phyloP scores from a whole-genome alignment of 2,113 vertebrate species.

The Raphicerus campestris region DNA sequence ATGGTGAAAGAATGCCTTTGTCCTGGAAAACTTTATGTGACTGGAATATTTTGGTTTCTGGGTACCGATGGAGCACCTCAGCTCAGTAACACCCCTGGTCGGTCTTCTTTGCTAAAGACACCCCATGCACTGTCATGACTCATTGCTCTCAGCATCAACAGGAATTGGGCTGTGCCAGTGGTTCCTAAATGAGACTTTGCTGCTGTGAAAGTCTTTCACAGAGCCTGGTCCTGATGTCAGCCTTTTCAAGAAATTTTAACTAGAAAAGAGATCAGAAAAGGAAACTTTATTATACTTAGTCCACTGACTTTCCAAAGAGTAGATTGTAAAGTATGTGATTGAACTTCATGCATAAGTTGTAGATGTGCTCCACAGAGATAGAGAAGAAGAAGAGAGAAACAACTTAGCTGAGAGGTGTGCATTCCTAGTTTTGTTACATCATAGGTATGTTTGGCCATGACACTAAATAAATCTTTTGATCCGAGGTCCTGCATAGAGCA shows the following conservation, averaged over 20 bases:
- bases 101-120: background rate
- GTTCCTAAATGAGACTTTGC: background rate
- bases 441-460: background rate
- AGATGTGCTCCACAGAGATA: background rate
- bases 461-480: background rate
- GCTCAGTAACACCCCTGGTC: background rate
- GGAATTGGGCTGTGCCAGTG: background rate
- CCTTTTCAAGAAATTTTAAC: slow-evolving; percentile 20
- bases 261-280: background rate
- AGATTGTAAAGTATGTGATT: background rate
- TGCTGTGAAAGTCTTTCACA: background rate
- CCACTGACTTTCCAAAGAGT: background rate
- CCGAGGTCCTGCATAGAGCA: background rate
- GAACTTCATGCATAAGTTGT: background rate
- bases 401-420: background rate
- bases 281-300: background rate
- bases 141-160: background rate
- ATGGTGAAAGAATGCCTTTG: background rate
- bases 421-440: background rate
- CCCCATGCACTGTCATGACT: background rate
- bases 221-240: background rate
- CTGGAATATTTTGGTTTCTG: background rate
- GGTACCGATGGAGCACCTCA: background rate
- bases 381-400: background rate
- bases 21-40: background rate